Base-by-base conservation (phyloP, 2,888 invertebrate species). In the Megalurothrips usitatus region DNA sequence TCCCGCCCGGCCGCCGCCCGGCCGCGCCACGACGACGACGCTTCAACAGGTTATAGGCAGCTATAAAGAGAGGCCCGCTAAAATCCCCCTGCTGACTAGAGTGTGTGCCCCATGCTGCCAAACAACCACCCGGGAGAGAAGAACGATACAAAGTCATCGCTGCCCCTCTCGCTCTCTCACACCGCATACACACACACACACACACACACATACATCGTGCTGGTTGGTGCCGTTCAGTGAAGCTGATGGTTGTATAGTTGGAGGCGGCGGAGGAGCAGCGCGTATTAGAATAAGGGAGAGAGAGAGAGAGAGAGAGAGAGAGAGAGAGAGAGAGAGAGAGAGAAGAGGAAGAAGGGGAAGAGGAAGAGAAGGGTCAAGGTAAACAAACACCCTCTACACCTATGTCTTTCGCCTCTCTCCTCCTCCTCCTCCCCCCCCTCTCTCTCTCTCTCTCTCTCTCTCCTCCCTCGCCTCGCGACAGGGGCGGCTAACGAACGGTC, bases 401-500 rank as follows among this genome's bases (percentile, higher is more conserved):
- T n/a, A n/a, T n/a, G n/a, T n/a, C n/a, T n/a, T n/a, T n/a, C 34
- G 3, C 34, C 34, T 43, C 34, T 43, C 34, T 43, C 34, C 6
- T 6, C 6, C 34, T 43, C 34, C 6, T 6, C 6, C 34, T 43
- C 34, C 6, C 34, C 6, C n/a, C 34, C 6, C 34, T 43, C 34
- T 43, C 34, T 43, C 34, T 43, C 34, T 43, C 34, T 43, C 34
- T 43, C 34, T 43, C 34, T 43, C 34, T 43, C 34, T 43, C 34
- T 43, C 34, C 6, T 43, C 6, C 34, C 6, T 6, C 34, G 3
- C 34, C 14, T 58, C 68, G 26, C 68, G 68, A 23, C 68, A 14
- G 68, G 58, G 23, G 12, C 68, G 68, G 26, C 68, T 75, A 75
- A 75, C 68, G 68, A 75, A 75, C 68, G 68, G 68, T 75, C 68